phyloP scores from a whole-genome alignment of 1,140 invertebrate species.

The Drosophila setifemur region DNA sequence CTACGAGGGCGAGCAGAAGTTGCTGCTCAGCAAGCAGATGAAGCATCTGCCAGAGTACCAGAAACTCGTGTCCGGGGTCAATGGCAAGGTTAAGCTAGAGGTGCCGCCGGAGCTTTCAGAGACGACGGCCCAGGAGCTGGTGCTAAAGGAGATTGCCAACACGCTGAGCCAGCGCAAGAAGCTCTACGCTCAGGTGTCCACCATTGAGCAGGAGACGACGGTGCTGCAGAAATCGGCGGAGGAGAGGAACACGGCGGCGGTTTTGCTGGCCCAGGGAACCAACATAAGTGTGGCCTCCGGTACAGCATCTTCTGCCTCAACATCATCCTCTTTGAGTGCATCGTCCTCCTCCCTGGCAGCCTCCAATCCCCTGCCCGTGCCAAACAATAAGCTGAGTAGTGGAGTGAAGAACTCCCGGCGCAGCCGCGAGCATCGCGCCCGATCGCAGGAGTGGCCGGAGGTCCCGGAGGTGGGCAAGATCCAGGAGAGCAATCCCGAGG shows the following conservation, averaged over 20 bases:
- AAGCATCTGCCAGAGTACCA: slow-evolving; percentile 85
- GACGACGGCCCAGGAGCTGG: slow-evolving; percentile 88
- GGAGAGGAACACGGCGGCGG: slow-evolving; percentile 85
- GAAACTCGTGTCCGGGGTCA: slow-evolving; percentile 64
- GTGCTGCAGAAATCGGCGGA: slow-evolving; percentile 88
- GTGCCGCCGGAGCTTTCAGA: slow-evolving; percentile 83
- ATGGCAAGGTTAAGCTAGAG: slow-evolving; percentile 71
- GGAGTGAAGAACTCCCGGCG: slow-evolving; percentile 85
- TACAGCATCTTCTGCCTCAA: slow-evolving; percentile 6
- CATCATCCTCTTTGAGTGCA: slow-evolving; percentile 24
- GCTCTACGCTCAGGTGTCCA: slow-evolving; percentile 89
- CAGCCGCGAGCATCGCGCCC: slow-evolving; percentile 87
- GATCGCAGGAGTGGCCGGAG: slow-evolving; percentile 95
- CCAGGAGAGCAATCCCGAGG: slow-evolving; percentile 94
- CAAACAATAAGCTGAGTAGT: slow-evolving; percentile 54
- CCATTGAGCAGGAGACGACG: slow-evolving; percentile 89
- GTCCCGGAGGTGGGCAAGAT: slow-evolving; percentile 95
- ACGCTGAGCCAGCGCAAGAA: slow-evolving; percentile 91
- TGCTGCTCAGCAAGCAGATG: slow-evolving; percentile 84
- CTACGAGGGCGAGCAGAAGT: slow-evolving; percentile 87
- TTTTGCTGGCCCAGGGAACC: slow-evolving; percentile 76
- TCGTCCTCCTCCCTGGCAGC: slow-evolving; percentile 18
- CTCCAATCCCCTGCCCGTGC: slow-evolving; percentile 25
- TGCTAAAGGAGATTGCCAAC: slow-evolving; percentile 92
- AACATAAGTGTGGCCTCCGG: slow-evolving; percentile 75